phyloP scores from a whole-genome alignment of 2,113 vertebrate genomes.

The Epinephelus moara region DNA sequence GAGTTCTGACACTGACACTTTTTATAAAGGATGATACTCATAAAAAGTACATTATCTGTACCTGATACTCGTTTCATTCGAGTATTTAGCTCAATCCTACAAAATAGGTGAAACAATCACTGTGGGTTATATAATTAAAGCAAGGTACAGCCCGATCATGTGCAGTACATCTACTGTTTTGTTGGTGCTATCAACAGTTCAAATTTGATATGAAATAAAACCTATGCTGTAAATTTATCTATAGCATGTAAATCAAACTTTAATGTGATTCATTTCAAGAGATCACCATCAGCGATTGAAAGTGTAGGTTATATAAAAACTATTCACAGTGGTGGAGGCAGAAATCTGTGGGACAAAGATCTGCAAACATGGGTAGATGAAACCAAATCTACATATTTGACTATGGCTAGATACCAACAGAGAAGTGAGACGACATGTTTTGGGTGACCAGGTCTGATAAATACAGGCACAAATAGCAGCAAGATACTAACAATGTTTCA shows the following conservation, averaged over 20 bases:
- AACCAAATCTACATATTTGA: not conserved
- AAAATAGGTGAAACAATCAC: not conserved
- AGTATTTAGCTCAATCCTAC: not conserved
- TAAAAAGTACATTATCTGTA: too few species aligned
- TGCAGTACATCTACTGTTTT: not conserved
- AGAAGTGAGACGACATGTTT: not conserved
- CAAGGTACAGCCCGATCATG: not conserved
- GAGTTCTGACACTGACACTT: too few species aligned
- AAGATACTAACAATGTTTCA: constrained; percentile 25
- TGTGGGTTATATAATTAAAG: not conserved
- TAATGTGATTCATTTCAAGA: not conserved
- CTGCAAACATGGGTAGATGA: not conserved
- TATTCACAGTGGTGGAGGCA: not conserved
- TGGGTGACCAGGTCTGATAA: not conserved
- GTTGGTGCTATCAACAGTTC: not conserved
- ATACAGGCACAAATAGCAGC: not conserved
- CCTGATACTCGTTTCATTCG: too few species aligned
- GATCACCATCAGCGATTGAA: not conserved
- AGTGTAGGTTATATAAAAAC: not conserved
- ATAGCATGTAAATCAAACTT: not conserved
- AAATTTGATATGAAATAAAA: not conserved
- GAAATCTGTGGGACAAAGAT: not conserved
- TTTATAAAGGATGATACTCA: too few species aligned
- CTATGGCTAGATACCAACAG: too few species aligned
- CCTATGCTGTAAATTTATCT: not conserved